phyloP scores from a whole-genome alignment of 2,797 vertebrate genomes.

The Silurus lanzhouensis region DNA sequence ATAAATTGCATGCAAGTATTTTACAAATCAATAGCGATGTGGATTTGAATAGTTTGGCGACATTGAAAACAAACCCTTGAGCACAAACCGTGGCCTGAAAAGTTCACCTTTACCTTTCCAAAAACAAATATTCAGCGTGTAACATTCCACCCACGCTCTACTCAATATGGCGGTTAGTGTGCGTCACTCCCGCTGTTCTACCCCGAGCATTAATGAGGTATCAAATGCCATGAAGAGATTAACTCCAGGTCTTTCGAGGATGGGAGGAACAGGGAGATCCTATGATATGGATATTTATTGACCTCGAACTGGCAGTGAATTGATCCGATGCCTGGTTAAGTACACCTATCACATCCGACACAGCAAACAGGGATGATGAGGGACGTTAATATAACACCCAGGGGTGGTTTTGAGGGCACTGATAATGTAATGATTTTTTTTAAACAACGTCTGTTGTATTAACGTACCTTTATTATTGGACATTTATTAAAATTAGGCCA shows the following conservation, averaged over 20 bases:
- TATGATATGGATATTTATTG: conserved; percentile 39
- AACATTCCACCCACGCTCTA: not conserved
- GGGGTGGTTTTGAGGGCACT: not conserved
- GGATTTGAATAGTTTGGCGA: not conserved
- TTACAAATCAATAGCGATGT: not conserved
- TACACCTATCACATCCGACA: not conserved
- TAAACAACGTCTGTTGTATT: not conserved
- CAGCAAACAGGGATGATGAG: conserved; percentile 3
- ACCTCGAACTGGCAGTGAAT: conserved; percentile 18
- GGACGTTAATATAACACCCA: not conserved
- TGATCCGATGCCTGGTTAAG: conserved; percentile 29
- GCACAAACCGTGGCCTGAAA: not conserved
- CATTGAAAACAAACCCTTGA: not conserved
- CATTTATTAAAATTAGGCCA: not conserved
- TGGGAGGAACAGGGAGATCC: not conserved
- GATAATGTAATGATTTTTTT: not conserved
- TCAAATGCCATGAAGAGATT: conserved; percentile 41
- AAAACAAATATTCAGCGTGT: not conserved
- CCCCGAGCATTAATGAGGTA: conserved; percentile 33
- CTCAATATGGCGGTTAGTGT: not conserved
- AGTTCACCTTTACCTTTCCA: not conserved
- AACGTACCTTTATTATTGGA: not conserved
- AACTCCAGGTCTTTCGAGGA: not conserved
- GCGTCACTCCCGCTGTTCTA: not conserved
- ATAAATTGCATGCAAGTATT: no score